Base-by-base conservation (phyloP, 2,888 invertebrate genomes). In the Piscicola geometra region DNA sequence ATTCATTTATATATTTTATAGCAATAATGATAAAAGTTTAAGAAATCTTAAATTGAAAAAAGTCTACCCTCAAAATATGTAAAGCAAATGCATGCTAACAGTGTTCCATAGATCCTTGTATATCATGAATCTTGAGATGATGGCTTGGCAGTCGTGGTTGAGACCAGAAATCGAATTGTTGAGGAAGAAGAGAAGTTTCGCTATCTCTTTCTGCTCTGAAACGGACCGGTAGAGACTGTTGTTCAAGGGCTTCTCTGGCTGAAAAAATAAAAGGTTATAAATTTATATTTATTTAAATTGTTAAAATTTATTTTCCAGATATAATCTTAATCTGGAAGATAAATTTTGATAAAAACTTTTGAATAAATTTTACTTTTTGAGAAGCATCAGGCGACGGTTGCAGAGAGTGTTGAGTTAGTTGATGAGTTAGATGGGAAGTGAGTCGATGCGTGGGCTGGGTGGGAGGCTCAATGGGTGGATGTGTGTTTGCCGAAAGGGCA, bases 121-220 rank as follows among this genome's bases (percentile, higher is more conserved):
- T 0, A 92, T 92, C 64, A 91, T 90, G 93, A 94, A 95, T 79
- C 90, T 89, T 80, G 91, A 90, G 33, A 95, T 89, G 80, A 93
- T 90, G n/a, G 89, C 90, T 35, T 70, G 25, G 73, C 94, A 88
- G 84, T 94, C 93, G 90, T 92, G 83, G 60, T 85, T 85, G 80
- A 83, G 81, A 74, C 83, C 82, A 75, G 82, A 82, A 78, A 85
- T 82, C 77, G 84, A 83, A 52, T 83, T 82, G 80, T 83, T 84
- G 36, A 86, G 83, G 77, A 84, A 85, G 75, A 84, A 82, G 33
- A 84, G 82, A 60, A 85, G 83, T 86, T 95, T 95, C 21, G 91
- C 88, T 60, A 96, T 91, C 85, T 96, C 96, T 83, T 96, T 97
- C 84, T 95, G 95, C 83, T 96, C 87, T 72, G 85, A 84, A 76